Evolutionary conservation across 2,113 vertebrate species (phyloP), one percentile per base, ranked within the genome.

Genomic region (Eclectus roratus): DNA sequence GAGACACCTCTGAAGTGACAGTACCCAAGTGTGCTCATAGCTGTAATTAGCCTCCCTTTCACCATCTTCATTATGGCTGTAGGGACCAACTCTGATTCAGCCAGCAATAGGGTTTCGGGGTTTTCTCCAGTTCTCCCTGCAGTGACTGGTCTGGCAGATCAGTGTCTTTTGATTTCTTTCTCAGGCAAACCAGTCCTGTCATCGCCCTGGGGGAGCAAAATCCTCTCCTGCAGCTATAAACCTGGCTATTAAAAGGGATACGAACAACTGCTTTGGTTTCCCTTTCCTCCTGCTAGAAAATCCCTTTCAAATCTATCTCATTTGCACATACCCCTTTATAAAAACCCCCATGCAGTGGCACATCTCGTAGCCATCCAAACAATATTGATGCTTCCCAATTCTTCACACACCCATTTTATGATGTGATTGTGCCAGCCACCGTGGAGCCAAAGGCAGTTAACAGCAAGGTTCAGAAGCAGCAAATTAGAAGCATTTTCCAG

Each of bases 401-500:
- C 60, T 81, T 41, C 1, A 2, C 20, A 19, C 27, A 74, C 21
- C 33, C 43, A 19, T 90, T 91, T 85, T 50, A 64, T 80, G n/a
- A 77, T 69, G 41, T 6, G 16, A 73, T 50, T 88, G 58, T 73
- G 63, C 33, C 88, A 96, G 43, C 60, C 80, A 74, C 60, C 0
- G 0, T 25, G 76, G 55, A 90, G 64, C 50, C 76, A 91, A 88
- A 81, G 64, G 29, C 79, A 91, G 52, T 43, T 77, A 89, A 77
- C 37, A 87, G 78, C 41, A 77, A 90, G 81, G 33, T 93, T 73
- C 50, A 93, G 74, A 92, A 85, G 27, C 55, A 82, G 58, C 9
- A 93, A 73, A 94, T 95, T 46, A 85, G 66, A 82, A 87, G 35
- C 13, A 50, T 85, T 95, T 93, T 53, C 58, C 17, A n/a, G 29